phyloP scores from a whole-genome alignment of 2,113 vertebrate genomes.

The Bubalus kerabau region DNA sequence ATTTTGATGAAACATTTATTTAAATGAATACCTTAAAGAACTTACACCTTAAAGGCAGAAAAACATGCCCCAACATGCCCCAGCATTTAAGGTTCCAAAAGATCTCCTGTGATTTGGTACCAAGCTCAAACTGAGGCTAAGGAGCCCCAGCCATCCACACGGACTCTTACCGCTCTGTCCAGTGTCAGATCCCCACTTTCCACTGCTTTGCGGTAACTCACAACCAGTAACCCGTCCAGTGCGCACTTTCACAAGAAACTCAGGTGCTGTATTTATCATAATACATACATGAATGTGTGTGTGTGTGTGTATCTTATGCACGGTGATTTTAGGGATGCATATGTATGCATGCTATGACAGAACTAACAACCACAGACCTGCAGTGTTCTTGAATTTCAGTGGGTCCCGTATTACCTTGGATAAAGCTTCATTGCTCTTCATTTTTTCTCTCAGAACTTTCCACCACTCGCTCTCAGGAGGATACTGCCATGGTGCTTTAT shows the following conservation, averaged over 20 bases:
- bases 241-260: background rate
- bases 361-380: background rate
- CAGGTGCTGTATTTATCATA: background rate
- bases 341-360: background rate
- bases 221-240: background rate
- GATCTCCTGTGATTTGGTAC: background rate
- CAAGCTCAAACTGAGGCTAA: background rate
- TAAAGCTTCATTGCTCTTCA: conserved; percentile 84
- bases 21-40: background rate
- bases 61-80: background rate
- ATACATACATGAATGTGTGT: background rate
- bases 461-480: conserved; percentile 89
- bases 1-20: background rate
- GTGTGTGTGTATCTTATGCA: background rate
- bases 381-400: background rate
- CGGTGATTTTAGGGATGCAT: background rate
- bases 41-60: background rate
- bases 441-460: conserved; percentile 86
- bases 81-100: background rate
- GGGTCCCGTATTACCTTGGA: conserved; percentile 81
- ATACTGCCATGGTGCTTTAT: conserved; percentile 83
- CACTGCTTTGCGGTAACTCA: background rate
- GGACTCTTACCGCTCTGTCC: background rate
- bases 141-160: background rate
- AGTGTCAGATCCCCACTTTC: background rate